Evolutionary conservation across 2,888 invertebrate genomes (phyloP).

Genomic region (Drosophila borborema): DNA sequence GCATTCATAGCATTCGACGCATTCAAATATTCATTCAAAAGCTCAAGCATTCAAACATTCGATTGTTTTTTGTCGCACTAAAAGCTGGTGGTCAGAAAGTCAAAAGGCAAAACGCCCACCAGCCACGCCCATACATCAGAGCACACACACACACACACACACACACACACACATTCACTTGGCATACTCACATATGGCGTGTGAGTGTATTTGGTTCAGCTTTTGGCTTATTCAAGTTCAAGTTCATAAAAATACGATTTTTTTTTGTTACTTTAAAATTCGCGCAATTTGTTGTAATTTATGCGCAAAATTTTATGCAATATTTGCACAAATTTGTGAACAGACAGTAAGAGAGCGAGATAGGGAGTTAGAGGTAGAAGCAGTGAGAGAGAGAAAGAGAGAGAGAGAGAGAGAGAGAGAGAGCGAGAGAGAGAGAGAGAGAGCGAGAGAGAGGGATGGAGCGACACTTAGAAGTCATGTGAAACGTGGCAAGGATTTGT

Average conservation of each 20-base stretch:
- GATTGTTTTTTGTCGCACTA: slow-evolving; percentile 42
- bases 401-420: neutral
- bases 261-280: slow-evolving; percentile 22
- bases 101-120: neutral
- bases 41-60: slow-evolving; percentile 4
- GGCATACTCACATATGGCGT: neutral
- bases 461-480: slow-evolving; percentile 9
- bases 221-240: slow-evolving; percentile 61
- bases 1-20: slow-evolving; percentile 22
- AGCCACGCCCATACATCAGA: neutral
- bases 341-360: neutral
- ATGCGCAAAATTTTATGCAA: slow-evolving; percentile 60
- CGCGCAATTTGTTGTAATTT: slow-evolving; percentile 71
- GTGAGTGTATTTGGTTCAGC: neutral
- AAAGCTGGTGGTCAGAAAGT: slow-evolving; percentile 42
- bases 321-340: slow-evolving; percentile 49
- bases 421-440: neutral
- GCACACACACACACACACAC: slow-evolving; percentile 6
- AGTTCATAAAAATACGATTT: slow-evolving; percentile 56
- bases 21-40: slow-evolving; percentile 8
- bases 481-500: slow-evolving; percentile 11
- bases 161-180: neutral
- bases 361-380: neutral
- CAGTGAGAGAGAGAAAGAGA: neutral
- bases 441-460: neutral